Conservation (phyloP, 2,113 vertebrate genomes). For the Campylomormyrus numenius region DNA sequence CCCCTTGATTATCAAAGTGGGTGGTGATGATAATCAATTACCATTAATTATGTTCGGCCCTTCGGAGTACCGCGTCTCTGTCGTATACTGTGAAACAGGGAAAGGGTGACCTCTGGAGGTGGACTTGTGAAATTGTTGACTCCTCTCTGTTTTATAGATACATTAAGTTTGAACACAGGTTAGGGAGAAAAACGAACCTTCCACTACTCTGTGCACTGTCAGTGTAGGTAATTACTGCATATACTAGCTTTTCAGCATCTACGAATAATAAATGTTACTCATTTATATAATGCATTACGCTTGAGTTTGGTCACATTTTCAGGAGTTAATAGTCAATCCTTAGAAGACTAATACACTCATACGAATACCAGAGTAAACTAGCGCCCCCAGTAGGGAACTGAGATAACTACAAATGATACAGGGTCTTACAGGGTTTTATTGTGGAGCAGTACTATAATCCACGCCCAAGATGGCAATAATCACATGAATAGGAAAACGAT, state of each 20-base stretch:
- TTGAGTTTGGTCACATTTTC: not conserved
- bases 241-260: not conserved
- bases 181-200: not conserved
- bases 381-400: not conserved
- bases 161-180: not conserved
- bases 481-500: not conserved
- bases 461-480: not conserved
- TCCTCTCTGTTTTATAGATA: not conserved
- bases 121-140: not conserved
- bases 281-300: not conserved
- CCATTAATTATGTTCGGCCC: constrained; percentile 13
- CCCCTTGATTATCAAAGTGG: constrained; percentile 8
- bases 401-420: not conserved
- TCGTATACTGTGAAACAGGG: not conserved
- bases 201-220: not conserved
- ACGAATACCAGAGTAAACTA: not conserved
- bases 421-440: not conserved
- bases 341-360: not conserved
- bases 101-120: constrained; percentile 18
- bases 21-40: constrained; percentile 12
- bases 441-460: not conserved
- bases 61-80: not conserved
- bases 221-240: not conserved
- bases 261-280: not conserved
- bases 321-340: not conserved